phyloP scores from a whole-genome alignment of 2,113 vertebrate genomes.

The Epinephelus lanceolatus region DNA sequence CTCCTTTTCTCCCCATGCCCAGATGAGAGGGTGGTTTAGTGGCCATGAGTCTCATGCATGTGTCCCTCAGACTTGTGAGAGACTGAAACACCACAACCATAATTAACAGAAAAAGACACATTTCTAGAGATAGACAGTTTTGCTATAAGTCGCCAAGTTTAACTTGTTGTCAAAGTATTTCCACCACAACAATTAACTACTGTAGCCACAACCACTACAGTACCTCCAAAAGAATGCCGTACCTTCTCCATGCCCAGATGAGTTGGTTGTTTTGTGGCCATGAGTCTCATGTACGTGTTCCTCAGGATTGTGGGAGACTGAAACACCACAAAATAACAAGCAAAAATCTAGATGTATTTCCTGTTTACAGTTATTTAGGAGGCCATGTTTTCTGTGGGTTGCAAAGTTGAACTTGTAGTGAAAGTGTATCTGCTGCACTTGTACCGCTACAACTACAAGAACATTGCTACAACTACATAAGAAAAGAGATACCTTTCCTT shows the following conservation, averaged over 20 bases:
- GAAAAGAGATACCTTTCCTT: constrained; percentile 22
- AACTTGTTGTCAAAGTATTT: too few relatives aligned
- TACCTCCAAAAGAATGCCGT: too few relatives aligned
- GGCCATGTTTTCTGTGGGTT: neutral
- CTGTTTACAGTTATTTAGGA: neutral
- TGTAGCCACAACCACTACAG: too few relatives aligned
- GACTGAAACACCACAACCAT: too few relatives aligned
- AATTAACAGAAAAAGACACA: too few relatives aligned
- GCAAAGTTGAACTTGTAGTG: neutral
- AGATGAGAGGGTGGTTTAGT: neutral
- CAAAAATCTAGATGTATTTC: constrained; percentile 10
- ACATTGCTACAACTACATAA: neutral
- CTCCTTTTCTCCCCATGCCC: neutral
- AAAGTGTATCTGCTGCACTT: constrained; percentile 10
- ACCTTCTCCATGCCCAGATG: too few relatives aligned
- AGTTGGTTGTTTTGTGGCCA: neutral
- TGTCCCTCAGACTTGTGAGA: neutral
- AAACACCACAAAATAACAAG: constrained; percentile 25
- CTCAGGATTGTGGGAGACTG: constrained; percentile 16
- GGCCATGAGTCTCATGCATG: constrained; percentile 20
- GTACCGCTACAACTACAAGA: neutral
- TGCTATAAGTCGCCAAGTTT: too few relatives aligned
- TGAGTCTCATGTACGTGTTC: constrained; percentile 23
- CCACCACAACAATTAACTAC: too few relatives aligned
- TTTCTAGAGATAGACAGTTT: too few relatives aligned